A percentile compares a stretch with the other conserved stretches of the same genome.
Conservation (phyloP, 2,888 invertebrate species). For the Leptopilina syphax region DNA sequence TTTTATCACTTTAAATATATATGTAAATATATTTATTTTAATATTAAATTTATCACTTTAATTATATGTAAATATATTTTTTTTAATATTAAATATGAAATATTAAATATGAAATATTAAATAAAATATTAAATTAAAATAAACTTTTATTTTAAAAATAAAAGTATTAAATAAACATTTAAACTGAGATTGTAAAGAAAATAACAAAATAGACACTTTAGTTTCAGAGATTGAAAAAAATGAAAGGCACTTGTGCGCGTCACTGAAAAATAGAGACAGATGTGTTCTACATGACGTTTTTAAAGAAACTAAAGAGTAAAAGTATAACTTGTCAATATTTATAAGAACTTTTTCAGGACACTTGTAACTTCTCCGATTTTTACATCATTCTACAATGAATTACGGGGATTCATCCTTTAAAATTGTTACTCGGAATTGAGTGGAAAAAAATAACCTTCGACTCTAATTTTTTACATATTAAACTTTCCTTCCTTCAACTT, state of each 20-base stretch:
- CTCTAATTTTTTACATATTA: not conserved
- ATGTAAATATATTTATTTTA: too few relatives aligned
- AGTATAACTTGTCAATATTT: not conserved
- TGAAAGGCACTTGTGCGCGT: not conserved
- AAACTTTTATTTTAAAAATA: too few relatives aligned
- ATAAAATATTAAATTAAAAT: too few relatives aligned
- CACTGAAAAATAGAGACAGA: not conserved
- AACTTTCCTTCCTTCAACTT: not conserved
- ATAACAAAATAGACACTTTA: too few relatives aligned
- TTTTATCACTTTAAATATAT: too few relatives aligned
- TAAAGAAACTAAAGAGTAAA: not conserved
- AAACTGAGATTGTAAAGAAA: too few relatives aligned
- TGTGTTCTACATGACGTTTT: not conserved
- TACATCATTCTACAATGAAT: conserved; percentile 15
- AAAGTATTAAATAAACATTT: too few relatives aligned
- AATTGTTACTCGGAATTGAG: conserved; percentile 16
- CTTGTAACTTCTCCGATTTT: conserved; percentile 8
- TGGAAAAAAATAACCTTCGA: conserved; percentile 13
- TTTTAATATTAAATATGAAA: too few relatives aligned
- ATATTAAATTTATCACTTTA: too few relatives aligned
- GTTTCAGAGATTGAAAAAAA: too few relatives aligned
- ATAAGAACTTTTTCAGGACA: not conserved
- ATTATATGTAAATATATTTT: too few relatives aligned
- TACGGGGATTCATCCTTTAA: conserved; percentile 17
- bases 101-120: too few relatives aligned